Conservation (phyloP, 2,113 vertebrate genomes). For the Phocoena sinus region DNA sequence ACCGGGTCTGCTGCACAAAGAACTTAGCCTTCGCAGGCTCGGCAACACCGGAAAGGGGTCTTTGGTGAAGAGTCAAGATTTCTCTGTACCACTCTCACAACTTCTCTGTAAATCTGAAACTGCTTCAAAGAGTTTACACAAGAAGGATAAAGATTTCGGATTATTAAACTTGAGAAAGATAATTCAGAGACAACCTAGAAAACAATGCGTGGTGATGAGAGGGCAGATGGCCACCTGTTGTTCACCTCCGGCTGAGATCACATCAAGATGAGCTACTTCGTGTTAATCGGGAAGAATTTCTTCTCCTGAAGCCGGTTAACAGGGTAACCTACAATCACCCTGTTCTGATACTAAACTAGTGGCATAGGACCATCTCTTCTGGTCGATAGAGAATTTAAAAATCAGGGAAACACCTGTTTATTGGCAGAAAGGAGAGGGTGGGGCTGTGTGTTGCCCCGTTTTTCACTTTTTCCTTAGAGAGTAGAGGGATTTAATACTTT, state of each 20-base stretch:
- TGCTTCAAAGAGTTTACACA: not conserved
- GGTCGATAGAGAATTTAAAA: not conserved
- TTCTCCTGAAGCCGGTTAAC: not conserved
- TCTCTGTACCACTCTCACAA: no score
- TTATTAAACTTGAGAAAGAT: not conserved
- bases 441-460: accelerated
- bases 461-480: not conserved
- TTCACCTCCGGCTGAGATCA: not conserved
- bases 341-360: not conserved
- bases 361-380: not conserved
- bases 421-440: not conserved
- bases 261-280: not conserved
- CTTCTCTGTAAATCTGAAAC: not conserved
- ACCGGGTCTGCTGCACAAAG: not conserved
- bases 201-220: accelerated
- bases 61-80: not conserved
- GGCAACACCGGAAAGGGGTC: accelerated
- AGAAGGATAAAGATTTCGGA: not conserved
- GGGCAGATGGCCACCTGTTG: accelerated
- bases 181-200: not conserved
- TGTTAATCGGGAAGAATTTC: not conserved
- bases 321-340: not conserved
- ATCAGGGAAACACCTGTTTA: not conserved
- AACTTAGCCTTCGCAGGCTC: accelerated
- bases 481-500: no score